A percentile compares a stretch with the other conserved stretches of the same genome.
Conservation (phyloP, 37 sponge, comb jelly and placozoan species). For the Spongilla lacustris region DNA sequence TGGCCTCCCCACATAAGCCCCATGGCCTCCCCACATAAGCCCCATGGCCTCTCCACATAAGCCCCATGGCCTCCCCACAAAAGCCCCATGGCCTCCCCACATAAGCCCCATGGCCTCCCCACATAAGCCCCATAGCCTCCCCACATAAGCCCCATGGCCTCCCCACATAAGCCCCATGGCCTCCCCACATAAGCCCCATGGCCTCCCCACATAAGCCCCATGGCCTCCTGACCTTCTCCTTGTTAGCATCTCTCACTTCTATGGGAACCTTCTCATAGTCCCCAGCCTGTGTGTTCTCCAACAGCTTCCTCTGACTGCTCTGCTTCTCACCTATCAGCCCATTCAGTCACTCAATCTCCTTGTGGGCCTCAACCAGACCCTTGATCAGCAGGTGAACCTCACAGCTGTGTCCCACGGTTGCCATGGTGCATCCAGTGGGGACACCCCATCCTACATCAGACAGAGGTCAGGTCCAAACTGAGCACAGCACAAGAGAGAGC, state of each 20-base stretch:
- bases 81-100: too few species aligned
- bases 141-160: too few species aligned
- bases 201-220: background rate
- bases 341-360: constrained; percentile 49
- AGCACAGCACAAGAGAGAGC: constrained; percentile 12
- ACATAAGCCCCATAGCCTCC: too few species aligned
- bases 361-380: constrained; percentile 82
- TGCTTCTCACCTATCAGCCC: too few species aligned
- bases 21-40: too few species aligned
- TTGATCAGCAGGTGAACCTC: constrained; percentile 87
- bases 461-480: background rate
- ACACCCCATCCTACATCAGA: background rate
- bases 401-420: constrained; percentile 84
- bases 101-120: too few species aligned
- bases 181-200: too few species aligned
- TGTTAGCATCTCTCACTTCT: constrained; percentile 69
- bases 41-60: too few species aligned
- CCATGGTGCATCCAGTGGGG: constrained; percentile 90
- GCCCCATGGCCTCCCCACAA: too few species aligned
- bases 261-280: constrained; percentile 69
- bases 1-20: too few species aligned
- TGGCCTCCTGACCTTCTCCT: constrained; percentile 52
- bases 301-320: background rate
- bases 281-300: background rate
- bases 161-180: too few species aligned